A percentile compares a stretch with the other conserved stretches of the same genome.
phyloP scores from a whole-genome alignment of 2,797 vertebrate species.

The Ispidina picta region DNA sequence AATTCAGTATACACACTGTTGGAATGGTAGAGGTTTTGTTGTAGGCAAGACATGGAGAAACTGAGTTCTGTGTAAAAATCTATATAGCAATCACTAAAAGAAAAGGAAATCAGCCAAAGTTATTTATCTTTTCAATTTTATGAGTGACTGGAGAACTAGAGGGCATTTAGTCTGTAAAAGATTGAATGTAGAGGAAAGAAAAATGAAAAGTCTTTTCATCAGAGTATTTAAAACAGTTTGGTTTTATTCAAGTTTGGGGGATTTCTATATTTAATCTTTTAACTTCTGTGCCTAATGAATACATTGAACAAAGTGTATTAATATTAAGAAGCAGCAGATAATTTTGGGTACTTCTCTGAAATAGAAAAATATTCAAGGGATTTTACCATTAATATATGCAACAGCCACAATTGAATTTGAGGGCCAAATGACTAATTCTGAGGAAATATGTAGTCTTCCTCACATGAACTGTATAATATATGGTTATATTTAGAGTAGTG shows the following conservation, averaged over 20 bases:
- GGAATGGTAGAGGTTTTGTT: not conserved
- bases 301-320: not conserved
- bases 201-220: not conserved
- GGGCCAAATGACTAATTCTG: not conserved
- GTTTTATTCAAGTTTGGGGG: not conserved
- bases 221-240: not conserved
- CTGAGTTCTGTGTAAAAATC: not conserved
- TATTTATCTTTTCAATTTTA: not conserved
- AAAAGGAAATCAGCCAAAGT: not conserved
- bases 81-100: not conserved
- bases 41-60: not conserved
- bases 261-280: not conserved
- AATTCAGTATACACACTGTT: not conserved
- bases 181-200: not conserved
- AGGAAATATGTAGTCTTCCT: constrained; percentile 13
- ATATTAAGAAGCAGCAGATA: not conserved
- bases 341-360: not conserved
- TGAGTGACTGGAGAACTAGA: not conserved
- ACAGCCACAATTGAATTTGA: not conserved
- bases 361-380: not conserved
- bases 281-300: not conserved
- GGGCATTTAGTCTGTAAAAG: not conserved
- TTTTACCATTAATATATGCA: not conserved
- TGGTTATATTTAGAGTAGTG: not conserved
- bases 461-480: not conserved